Conservation (phyloP, 2,797 vertebrate genomes). For the Ateles fusciceps region DNA sequence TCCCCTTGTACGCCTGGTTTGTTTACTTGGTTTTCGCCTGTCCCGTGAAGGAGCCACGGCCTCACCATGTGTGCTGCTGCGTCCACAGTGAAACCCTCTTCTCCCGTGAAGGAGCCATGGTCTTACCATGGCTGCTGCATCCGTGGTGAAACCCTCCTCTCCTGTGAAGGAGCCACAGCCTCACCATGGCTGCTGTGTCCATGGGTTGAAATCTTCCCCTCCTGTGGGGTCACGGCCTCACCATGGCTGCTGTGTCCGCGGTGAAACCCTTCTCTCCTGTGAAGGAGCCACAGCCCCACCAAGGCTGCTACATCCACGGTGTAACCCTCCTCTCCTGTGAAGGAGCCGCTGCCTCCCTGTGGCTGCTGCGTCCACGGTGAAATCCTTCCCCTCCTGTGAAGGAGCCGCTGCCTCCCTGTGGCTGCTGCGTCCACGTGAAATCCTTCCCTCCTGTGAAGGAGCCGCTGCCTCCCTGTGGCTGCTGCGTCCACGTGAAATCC, state of each 20-base stretch:
- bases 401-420: accelerated
- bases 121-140: no score
- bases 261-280: neutral
- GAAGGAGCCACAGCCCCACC: neutral
- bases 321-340: no score
- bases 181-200: accelerated
- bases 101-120: neutral
- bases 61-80: accelerated
- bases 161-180: neutral
- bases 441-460: no score
- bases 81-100: neutral
- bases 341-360: accelerated
- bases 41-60: neutral
- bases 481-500: accelerated
- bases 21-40: neutral
- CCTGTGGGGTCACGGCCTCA: no score
- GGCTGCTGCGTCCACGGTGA: accelerated
- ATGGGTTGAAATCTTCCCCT: no score
- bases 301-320: accelerated
- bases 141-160: no score
- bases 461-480: accelerated
- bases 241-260: no score
- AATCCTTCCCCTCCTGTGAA: neutral
- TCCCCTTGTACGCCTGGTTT: neutral
- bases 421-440: no score